A percentile compares a stretch with the other conserved stretches of the same genome.
These are phyloP conservation scores for Cartodere bifasciata DNA, from an alignment of 2,888 invertebrate species.

Conservation along the genomic window DNA sequence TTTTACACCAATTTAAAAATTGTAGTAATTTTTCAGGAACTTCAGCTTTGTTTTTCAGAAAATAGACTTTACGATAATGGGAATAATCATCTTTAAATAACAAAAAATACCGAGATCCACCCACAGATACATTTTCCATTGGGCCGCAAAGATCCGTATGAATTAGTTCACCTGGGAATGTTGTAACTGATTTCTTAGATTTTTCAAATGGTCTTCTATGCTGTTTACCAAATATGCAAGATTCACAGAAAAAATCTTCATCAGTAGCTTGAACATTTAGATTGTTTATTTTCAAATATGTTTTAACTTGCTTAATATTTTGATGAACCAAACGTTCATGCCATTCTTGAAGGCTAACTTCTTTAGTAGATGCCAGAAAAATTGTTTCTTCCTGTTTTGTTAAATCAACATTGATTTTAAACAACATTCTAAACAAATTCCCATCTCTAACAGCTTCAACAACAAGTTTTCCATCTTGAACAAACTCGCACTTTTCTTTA, in stretches of 20 bases:
- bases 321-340: constrained; percentile 20
- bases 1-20: constrained; percentile 18
- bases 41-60: constrained; percentile 18
- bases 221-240: constrained; percentile 6
- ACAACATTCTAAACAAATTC: no score
- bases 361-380: no score
- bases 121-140: constrained; percentile 9
- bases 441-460: no score
- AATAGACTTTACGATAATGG: constrained; percentile 13
- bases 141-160: constrained; percentile 14
- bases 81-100: constrained; percentile 18
- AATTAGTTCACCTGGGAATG: constrained; percentile 6
- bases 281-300: constrained; percentile 1
- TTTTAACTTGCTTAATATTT: constrained; percentile 17
- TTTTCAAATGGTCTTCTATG: not conserved
- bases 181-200: constrained; percentile 1
- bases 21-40: constrained; percentile 13
- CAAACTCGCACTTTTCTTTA: no score
- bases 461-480: no score
- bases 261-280: constrained; percentile 8
- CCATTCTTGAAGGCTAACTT: no score
- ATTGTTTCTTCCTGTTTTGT: no score
- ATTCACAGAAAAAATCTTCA: not conserved
- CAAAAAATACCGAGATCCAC: constrained; percentile 12
- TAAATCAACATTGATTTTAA: no score